A percentile compares a stretch with the other conserved stretches of the same genome.
phyloP scores from a whole-genome alignment of 2,797 vertebrate genomes.

The Eospalax fontanierii region DNA sequence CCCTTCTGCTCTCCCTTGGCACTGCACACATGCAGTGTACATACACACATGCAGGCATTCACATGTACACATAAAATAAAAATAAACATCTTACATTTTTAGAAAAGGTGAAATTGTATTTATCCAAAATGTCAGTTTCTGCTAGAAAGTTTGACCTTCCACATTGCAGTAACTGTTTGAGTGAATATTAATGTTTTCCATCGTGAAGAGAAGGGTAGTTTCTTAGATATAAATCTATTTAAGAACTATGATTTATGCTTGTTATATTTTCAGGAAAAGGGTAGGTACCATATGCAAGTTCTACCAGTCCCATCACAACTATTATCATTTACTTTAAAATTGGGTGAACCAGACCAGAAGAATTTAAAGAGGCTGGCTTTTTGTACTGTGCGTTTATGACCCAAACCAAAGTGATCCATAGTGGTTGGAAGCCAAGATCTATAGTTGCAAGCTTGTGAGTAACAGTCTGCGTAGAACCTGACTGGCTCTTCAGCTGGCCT shows the following conservation, averaged over 20 bases:
- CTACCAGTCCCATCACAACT: conserved; percentile 14
- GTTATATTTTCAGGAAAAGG: not conserved
- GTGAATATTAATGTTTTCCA: conserved; percentile 10
- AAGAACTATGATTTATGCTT: not conserved
- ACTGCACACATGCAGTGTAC: not conserved
- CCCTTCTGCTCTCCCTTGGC: not conserved
- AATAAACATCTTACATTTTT: not conserved
- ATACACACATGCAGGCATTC: not conserved
- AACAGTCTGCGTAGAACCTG: no score
- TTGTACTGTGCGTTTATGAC: no score
- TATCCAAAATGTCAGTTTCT: conserved; percentile 55
- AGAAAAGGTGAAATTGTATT: conserved; percentile 10
- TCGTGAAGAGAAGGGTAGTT: not conserved
- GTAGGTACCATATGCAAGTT: conserved; percentile 27
- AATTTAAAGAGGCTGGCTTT: not conserved
- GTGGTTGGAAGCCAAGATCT: not conserved
- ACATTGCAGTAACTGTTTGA: not conserved
- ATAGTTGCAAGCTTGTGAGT: not conserved
- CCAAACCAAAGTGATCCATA: not conserved
- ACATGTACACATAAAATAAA: not conserved
- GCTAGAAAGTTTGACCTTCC: no score
- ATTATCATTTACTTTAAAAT: conserved; percentile 36
- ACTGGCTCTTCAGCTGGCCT: not conserved
- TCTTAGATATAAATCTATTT: conserved; percentile 39
- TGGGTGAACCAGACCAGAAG: not conserved